Base-by-base conservation (phyloP, 2,113 vertebrate species). In the Notothenia rossii region DNA sequence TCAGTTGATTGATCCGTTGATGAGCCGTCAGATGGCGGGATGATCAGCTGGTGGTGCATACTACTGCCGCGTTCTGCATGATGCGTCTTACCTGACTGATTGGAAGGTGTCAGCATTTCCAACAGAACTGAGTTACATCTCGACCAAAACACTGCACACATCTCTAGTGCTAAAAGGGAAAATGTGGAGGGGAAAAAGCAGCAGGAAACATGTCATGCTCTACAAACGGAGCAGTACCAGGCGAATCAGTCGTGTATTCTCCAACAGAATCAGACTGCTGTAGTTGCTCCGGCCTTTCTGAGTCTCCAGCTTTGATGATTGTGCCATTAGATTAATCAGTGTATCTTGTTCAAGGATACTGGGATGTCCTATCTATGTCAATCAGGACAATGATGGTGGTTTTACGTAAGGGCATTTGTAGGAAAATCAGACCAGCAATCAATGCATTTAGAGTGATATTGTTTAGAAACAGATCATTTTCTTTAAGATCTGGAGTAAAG, bases 1-100 rank as follows among this genome's bases (percentile, higher is more conserved):
- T 77, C 36, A 49, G 45, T 29, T 54, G 70, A 86, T 66, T 71
- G 65, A 79, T 83, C 58, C 64, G 62, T 36, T 59, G 46, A 69
- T 50, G 62, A 75, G 63, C 13, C 68, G 75, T 75, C 68, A 77
- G 61, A 55, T 0, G 43, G 14, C 1, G 48, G 10, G 50, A 20
- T 11, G n/a, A 60, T 62, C 66, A 36, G 75, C 25, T 18, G 49
- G 9, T 33, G 15, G 10, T 29, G 22, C 2, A 2, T 1, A 33
- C 1, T 10, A 55, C 50, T 73, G n/a, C 15, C 25, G 29, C 1
- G 5, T 25, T 18, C 9, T 14, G 50, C 20, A 1, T 18, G 5
- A 33, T 17, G 63, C 29, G 20, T 49, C 7, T 6, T 17, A 18
- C 73, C 46, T 33, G 29, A n/a, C 50, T 59, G 9, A 53, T 25